phyloP scores from a whole-genome alignment of 2,888 invertebrate genomes.

The Teinopalpus imperialis region DNA sequence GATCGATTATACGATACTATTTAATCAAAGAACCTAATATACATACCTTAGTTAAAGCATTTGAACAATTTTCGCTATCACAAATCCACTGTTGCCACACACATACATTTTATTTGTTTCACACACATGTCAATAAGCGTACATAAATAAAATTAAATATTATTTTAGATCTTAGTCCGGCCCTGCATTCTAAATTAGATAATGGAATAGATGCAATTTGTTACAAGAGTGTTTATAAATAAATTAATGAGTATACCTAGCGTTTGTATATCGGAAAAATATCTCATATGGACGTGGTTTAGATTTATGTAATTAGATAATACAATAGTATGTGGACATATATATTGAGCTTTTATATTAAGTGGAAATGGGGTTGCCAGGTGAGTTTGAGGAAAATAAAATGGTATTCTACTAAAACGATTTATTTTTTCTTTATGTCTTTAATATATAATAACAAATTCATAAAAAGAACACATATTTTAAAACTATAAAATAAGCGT shows the following conservation, averaged over 20 bases:
- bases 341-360: slow-evolving; percentile 44
- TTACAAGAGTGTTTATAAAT: slow-evolving; percentile 66
- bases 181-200: slow-evolving; percentile 20
- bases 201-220: slow-evolving; percentile 44
- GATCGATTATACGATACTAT: no score
- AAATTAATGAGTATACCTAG: slow-evolving; percentile 64
- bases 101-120: no score
- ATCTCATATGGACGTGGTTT: slow-evolving; percentile 67
- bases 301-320: slow-evolving; percentile 56
- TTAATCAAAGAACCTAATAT: no score
- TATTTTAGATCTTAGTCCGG: slow-evolving; percentile 1
- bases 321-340: slow-evolving; percentile 45
- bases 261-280: slow-evolving; percentile 66
- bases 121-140: no score
- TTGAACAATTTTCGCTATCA: no score
- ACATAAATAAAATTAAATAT: background rate
- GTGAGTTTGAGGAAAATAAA: slow-evolving; percentile 4
- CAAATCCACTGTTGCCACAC: no score
- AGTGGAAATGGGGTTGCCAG: slow-evolving; percentile 31
- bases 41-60: no score
- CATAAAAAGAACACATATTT: no score
- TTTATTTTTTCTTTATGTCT: no score
- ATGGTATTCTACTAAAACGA: no score
- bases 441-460: no score
- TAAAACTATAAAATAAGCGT: no score